A percentile compares a stretch with the other conserved stretches of the same genome.
These are phyloP conservation scores for Hycleus cichorii DNA, from an alignment of 1,140 invertebrate genomes.

Conservation along the genomic window DNA sequence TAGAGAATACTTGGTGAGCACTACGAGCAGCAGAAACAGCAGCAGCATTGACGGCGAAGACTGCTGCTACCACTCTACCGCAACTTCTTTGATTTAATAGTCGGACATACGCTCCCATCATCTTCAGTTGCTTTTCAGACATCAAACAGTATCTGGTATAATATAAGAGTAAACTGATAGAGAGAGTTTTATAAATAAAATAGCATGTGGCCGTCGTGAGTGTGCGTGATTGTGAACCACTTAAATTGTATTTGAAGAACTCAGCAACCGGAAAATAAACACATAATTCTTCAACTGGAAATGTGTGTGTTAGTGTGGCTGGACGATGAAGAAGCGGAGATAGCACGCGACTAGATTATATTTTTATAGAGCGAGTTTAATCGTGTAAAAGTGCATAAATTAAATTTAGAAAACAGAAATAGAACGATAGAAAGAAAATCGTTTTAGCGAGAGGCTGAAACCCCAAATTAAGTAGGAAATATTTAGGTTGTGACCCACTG, in stretches of 20 bases:
- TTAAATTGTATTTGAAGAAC: background rate
- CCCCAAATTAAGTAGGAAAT: no score
- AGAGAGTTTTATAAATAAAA: background rate
- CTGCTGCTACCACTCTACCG: background rate
- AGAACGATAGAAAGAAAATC: no score
- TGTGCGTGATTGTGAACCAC: constrained; percentile 8
- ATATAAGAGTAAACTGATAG: background rate
- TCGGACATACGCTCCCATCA: constrained; percentile 15
- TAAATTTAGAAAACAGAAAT: no score
- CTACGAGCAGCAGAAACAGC: no score
- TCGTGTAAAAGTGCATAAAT: no score
- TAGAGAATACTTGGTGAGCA: no score
- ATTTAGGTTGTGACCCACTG: background rate
- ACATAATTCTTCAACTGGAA: background rate
- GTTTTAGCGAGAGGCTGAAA: no score
- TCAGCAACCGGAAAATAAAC: constrained; percentile 7
- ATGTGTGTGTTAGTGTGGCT: background rate
- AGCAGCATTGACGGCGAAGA: no score
- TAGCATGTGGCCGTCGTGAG: background rate
- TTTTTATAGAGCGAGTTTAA: no score
- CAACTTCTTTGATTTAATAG: constrained; percentile 32
- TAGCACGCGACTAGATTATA: no score
- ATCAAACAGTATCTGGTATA: constrained; percentile 1
- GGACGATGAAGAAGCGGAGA: no score
- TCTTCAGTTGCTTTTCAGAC: constrained; percentile 21